Evolutionary conservation across 2,113 vertebrate species (phyloP), one percentile per base, ranked within the genome.

Genomic region (Aepyceros melampus): DNA sequence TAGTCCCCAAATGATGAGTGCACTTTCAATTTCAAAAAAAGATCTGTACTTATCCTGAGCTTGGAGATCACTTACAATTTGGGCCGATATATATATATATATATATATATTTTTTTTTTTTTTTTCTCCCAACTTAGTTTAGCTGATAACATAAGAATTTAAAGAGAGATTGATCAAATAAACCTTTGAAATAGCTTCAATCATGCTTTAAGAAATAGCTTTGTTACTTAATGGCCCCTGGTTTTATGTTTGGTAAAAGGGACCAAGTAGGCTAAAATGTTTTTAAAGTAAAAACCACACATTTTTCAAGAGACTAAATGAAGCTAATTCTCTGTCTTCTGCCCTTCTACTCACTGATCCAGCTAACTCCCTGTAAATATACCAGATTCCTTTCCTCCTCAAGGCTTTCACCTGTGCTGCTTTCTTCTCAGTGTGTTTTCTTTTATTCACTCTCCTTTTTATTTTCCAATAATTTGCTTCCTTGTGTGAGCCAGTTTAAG

Each of bases 1-100:
- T 62, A 85, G 33, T 60, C 47, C 36, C 47, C 74, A 88, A 87
- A 89, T 55, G 93, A 84, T 74, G 82, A 96, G 25, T 95, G 8
- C 19, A 4, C 8, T 89, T 95, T 97, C 49, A 88, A 12, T 93
- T 45, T 43, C 10, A 51, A 45, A 88, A 86, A 94, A 86, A 78
- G 27, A 36, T 76, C 15, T 82, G 13, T 85, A 62, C n/a, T 78
- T 96, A 90, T 47, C 23, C 17, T 25, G 7, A 96, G 16, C 16
- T 78, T 87, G 76, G 96, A 96, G 33, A 60, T 89, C 27, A 96
- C 27, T 81, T 93, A 67, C 67, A 47, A 74, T 94, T 98, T 94
- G 85, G 45, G 25, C 31, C 15, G 2, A n/a, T 82, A 13, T 82
- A 6, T 23, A 64, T 49, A 11, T 79, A 79, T 79, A 16, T 21